A percentile compares a stretch with the other conserved stretches of the same genome.
Evolutionary conservation across 2,113 vertebrate species (phyloP).

Genomic region (Chaetodon auriga): DNA sequence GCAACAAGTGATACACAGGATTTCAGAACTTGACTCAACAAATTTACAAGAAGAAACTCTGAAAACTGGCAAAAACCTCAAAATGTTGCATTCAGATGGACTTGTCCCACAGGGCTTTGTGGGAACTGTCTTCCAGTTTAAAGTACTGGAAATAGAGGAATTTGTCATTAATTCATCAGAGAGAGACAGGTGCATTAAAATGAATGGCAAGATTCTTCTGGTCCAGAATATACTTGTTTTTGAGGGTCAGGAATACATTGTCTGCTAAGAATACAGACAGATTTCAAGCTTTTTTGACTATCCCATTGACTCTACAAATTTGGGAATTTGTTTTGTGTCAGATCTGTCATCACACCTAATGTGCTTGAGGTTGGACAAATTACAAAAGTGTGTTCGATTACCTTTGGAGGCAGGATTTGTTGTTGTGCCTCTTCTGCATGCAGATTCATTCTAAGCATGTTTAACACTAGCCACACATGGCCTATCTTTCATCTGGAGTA

Average conservation of each 20-base stretch:
- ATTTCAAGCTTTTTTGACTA: background rate
- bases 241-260: background rate
- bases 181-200: slow-evolving; percentile 9
- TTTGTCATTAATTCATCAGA: background rate
- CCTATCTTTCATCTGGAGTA: too few species aligned
- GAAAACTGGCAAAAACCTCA: background rate
- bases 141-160: background rate
- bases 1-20: background rate
- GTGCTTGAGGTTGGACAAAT: background rate
- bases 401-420: too few species aligned
- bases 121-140: background rate
- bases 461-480: too few species aligned
- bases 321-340: background rate
- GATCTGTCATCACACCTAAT: background rate
- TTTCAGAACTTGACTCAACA: background rate
- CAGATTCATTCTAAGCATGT: too few species aligned
- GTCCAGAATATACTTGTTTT: background rate
- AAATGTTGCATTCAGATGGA: background rate
- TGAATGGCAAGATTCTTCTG: background rate
- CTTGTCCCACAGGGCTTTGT: background rate
- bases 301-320: slow-evolving; percentile 4
- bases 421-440: too few species aligned
- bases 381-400: background rate
- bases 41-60: background rate
- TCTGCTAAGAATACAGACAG: background rate